These are phyloP conservation scores for Lasius fuliginosus DNA, from an alignment of 2,888 invertebrate genomes.

Conservation along the genomic window DNA sequence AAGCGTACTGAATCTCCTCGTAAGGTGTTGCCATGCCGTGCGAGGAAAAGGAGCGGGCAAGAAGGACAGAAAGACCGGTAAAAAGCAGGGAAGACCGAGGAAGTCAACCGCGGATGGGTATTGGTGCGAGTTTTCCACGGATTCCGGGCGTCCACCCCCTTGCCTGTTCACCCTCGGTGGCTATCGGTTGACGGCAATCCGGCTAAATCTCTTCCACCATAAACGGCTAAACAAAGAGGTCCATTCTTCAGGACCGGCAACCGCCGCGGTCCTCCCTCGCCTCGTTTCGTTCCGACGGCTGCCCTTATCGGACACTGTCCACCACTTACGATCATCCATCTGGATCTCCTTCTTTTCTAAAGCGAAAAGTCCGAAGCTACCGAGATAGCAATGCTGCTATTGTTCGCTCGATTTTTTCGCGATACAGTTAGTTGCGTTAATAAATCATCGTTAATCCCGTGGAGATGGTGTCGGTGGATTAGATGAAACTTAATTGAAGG, in stretches of 20 bases:
- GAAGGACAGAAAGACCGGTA: constrained; percentile 47
- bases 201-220: constrained; percentile 86
- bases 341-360: constrained; percentile 78
- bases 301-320: constrained; percentile 85
- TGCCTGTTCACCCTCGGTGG: constrained; percentile 70
- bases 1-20: constrained; percentile 76
- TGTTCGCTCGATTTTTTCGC: constrained; percentile 72
- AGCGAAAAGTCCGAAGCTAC: constrained; percentile 61
- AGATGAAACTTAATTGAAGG: constrained; percentile 5
- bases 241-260: constrained; percentile 82
- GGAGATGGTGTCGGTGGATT: background rate
- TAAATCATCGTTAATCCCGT: constrained; percentile 32
- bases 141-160: constrained; percentile 62
- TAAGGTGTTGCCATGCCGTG: constrained; percentile 54
- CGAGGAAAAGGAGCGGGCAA: constrained; percentile 52
- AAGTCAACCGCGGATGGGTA: constrained; percentile 75
- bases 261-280: constrained; percentile 65
- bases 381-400: constrained; percentile 66
- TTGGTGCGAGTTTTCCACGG: constrained; percentile 78
- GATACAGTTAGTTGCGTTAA: constrained; percentile 64
- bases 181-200: constrained; percentile 85
- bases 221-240: constrained; percentile 87
- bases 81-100: constrained; percentile 61
- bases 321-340: constrained; percentile 85
- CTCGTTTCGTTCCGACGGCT: constrained; percentile 65